Evolutionary conservation across 92 coral and sea anemone genomes (phyloP), one percentile per base, ranked within the genome.

Genomic region (Bergia sp.): DNA sequence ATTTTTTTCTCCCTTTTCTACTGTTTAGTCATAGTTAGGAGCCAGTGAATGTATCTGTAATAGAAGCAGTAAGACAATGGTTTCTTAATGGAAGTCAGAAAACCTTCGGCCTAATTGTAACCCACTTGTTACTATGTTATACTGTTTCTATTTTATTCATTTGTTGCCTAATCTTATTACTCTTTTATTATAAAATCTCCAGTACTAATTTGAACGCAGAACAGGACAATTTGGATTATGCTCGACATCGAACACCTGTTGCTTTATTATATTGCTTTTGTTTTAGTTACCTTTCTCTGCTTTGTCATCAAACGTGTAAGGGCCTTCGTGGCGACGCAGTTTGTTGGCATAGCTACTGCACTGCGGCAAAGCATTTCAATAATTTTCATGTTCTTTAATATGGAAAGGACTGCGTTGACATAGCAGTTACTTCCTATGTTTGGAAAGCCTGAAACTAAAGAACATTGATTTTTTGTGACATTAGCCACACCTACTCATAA

Each of bases 381-480:
- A 37, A 40, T 16, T 2, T 39, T 15, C 45, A 74, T 11, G 78
- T 74, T 37, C 78, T 74, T 37, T 29, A 74, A 74, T 2, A 74
- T 74, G 42, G 78, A 8, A 74, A 74, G 45, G 44, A 74, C 18
- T 37, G 78, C 78, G 45, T 74, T 74, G 45, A 39, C 78, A 23
- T 74, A 74, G 78, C 78, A 74, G 78, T 29, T 74, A 39, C 78
- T 74, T 4, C 78, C 78, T 37, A 40, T 74, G 45, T 74, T 74
- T 37, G 42, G 78, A 39, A 74, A 74, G 45, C 42, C 45, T 74
- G 78, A 37, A 74, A 74, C 76, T 37, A 13, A 39, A 74, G 45
- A 37, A 74, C 45, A 39, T 67, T 29, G 72, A 65, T 3, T 67
- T 67, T 44, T 67, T 18, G 37, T 67, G 37, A 67, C 6, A 67